A percentile compares a stretch with the other conserved stretches of the same genome.
Evolutionary conservation across 1,140 invertebrate species (phyloP).

Genomic region (Periplaneta americana): DNA sequence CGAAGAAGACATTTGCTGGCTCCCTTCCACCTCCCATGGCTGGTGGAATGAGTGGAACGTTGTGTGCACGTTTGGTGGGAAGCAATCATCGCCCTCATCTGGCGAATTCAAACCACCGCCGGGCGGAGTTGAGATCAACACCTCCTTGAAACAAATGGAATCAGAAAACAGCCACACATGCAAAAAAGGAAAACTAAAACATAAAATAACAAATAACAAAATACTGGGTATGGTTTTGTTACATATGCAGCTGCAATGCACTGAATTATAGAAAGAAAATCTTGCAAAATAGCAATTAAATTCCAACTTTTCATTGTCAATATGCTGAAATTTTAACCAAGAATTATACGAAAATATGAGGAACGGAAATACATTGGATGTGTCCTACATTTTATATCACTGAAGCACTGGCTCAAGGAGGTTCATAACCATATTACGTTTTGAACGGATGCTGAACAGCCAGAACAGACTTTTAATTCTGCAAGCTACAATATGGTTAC

Average conservation of each 20-base stretch:
- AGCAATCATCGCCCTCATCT: conserved; percentile 6
- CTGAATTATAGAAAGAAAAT: too few species aligned
- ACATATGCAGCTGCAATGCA: conserved; percentile 1
- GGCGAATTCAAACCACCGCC: conserved; percentile 14
- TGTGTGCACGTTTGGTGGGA: conserved; percentile 37
- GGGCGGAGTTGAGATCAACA: conserved; percentile 19
- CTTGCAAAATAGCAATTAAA: too few species aligned
- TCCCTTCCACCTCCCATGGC: conserved; percentile 48
- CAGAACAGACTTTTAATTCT: too few species aligned
- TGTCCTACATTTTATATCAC: too few species aligned
- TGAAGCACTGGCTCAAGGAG: too few species aligned
- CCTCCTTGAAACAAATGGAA: conserved; percentile 19
- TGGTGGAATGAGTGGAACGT: conserved; percentile 49
- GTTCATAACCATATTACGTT: too few species aligned
- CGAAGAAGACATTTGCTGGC: conserved; percentile 36
- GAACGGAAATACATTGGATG: too few species aligned
- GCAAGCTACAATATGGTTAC: too few species aligned
- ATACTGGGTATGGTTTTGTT: conserved; percentile 7
- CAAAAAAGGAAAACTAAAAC: conserved; percentile 12
- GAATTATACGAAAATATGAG: too few species aligned
- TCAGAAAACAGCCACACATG: conserved; percentile 21
- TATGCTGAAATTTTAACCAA: too few species aligned
- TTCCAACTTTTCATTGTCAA: too few species aligned
- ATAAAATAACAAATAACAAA: conserved; percentile 11
- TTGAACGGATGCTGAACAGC: too few species aligned